Base-by-base conservation (phyloP, 2,888 invertebrate genomes). In the Scelioninae gen. 1 region DNA sequence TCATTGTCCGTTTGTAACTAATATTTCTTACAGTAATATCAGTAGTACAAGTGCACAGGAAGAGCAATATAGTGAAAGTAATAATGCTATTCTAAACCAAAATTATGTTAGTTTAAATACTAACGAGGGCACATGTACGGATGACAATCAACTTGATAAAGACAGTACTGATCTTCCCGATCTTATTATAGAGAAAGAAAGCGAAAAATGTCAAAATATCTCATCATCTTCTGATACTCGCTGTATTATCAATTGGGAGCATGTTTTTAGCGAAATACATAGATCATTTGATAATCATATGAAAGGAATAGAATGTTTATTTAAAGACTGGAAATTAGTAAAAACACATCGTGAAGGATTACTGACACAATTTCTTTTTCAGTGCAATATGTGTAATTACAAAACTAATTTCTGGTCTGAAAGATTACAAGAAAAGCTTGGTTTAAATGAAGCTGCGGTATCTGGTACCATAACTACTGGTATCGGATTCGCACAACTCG, bases 211-310 rank as follows among this genome's bases (percentile, higher is more conserved):
- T 11, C 6, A 5, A 4, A 7, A 9, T 43, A 11, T 9, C 6
- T 7, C 5, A 34, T 43, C 9, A 9, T 11, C 6, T 5, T 10
- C 43, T 9, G n/a, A 43, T 10, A 5, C n/a, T 43, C 63, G 63
- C 4, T 47, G 32, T 29, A 47, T 63, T 15, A 16, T 49, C 8
- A 31, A 65, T 34, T 32, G 10, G 9, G 16, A n/a, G 4, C n/a
- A 51, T 34, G 23, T 51, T 9, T 15, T 49, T 10, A 11, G 16
- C 8, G 65, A 49, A 65, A 34, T 65, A 10, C 65, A 49, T 65
- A 13, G 63, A 63, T 34, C 63, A 10, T 63, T 49, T 34, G 63
- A 63, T 9, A 63, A 34, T 47, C 63, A 63, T 31, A 16, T 10
- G 34, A 16, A 7, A 16, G 56, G 49, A 15, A 63, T 49, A 49